These are phyloP conservation scores for Pyralis farinalis DNA, from an alignment of 2,888 invertebrate species.

Conservation along the genomic window DNA sequence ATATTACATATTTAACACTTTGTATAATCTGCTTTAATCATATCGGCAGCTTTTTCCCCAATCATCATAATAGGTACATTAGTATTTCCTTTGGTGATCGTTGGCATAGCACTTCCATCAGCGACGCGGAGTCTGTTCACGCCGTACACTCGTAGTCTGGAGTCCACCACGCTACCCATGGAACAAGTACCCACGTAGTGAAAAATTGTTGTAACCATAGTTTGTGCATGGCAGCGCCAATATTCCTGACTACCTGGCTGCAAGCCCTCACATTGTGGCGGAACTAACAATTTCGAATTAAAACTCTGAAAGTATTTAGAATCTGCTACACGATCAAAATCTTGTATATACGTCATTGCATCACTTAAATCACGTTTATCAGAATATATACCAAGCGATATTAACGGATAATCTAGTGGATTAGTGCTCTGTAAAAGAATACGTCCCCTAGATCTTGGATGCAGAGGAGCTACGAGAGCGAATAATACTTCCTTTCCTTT, in stretches of 20 bases:
- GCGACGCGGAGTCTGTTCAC: constrained; percentile 18
- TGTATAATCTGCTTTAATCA: too few species aligned
- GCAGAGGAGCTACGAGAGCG: not conserved
- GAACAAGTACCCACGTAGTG: constrained; percentile 51
- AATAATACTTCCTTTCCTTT: constrained; percentile 6
- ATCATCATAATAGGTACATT: too few species aligned
- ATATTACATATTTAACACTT: too few species aligned
- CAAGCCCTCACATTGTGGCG: constrained; percentile 59
- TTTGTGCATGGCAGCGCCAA: constrained; percentile 79
- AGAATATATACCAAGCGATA: constrained; percentile 8
- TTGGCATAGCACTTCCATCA: constrained; percentile 19
- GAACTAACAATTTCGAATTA: too few species aligned
- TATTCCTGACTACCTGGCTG: constrained; percentile 75
- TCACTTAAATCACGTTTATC: constrained; percentile 7
- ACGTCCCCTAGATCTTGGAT: constrained; percentile 8
- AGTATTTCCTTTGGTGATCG: constrained; percentile 14
- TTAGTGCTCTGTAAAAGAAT: constrained; percentile 9
- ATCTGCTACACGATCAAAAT: too few species aligned
- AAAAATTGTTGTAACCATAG: constrained; percentile 75
- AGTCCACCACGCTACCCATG: constrained; percentile 16
- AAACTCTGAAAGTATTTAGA: too few species aligned
- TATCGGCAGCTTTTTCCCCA: too few species aligned
- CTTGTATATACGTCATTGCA: too few species aligned
- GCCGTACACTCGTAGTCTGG: constrained; percentile 14
- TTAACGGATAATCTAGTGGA: constrained; percentile 6